Evolutionary conservation across 2,797 vertebrate species (phyloP).

Genomic region (Avahi laniger): DNA sequence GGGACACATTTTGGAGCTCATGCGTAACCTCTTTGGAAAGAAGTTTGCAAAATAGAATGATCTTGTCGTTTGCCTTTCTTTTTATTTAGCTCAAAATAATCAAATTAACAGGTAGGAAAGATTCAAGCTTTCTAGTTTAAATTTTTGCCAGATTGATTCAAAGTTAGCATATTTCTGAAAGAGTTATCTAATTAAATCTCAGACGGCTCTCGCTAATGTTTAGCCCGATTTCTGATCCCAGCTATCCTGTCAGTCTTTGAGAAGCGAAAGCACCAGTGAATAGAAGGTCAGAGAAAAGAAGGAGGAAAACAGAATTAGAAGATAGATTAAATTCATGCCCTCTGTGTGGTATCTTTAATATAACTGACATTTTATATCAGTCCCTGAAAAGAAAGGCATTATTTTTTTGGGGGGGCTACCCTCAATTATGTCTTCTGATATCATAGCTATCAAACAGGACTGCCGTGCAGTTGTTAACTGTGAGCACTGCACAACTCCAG

Average conservation of each 20-base stretch:
- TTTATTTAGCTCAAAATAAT: conserved; percentile 42
- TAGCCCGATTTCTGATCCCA: neutral
- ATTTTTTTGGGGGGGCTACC: neutral
- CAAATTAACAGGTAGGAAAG: conserved; percentile 51
- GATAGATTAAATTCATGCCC: neutral
- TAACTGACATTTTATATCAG: neutral
- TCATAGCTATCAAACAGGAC: accelerated
- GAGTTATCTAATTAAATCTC: conserved; percentile 56
- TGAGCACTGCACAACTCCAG: neutral
- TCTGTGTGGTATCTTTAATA: neutral
- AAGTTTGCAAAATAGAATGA: conserved; percentile 37
- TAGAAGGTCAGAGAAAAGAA: neutral
- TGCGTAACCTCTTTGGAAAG: conserved; percentile 37
- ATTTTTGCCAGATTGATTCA: conserved; percentile 36
- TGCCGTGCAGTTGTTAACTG: neutral
- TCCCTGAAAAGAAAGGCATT: neutral
- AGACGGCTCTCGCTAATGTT: conserved; percentile 17
- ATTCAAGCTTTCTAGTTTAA: conserved; percentile 50
- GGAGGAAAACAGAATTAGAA: neutral
- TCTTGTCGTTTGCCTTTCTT: conserved; percentile 19
- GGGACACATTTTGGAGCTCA: neutral
- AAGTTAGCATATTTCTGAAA: conserved; percentile 45
- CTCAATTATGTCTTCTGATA: neutral
- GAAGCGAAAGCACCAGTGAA: neutral
- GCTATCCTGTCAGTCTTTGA: neutral